These are phyloP conservation scores for Eulithis prunata DNA, from an alignment of 2,888 invertebrate genomes.

Conservation along the genomic window DNA sequence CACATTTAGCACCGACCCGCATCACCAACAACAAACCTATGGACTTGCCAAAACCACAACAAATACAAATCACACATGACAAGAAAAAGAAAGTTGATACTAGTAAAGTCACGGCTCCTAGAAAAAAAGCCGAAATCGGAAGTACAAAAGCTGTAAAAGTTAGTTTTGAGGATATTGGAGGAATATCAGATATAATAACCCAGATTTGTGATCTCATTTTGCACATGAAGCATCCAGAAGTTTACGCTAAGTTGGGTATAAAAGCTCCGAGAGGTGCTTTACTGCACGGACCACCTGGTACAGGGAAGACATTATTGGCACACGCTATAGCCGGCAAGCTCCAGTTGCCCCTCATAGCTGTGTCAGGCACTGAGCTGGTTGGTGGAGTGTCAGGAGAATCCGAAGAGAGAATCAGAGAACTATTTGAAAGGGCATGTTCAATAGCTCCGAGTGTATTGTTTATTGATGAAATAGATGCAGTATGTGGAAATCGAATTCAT, in stretches of 20 bases:
- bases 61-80: constrained; percentile 59
- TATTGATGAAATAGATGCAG: constrained; percentile 98
- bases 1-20: constrained; percentile 65
- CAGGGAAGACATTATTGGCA: constrained; percentile 94
- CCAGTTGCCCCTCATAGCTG: constrained; percentile 91
- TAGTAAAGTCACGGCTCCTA: constrained; percentile 55
- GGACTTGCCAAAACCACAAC: constrained; percentile 59
- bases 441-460: constrained; percentile 94
- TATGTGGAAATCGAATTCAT: constrained; percentile 94
- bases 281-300: constrained; percentile 98
- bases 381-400: constrained; percentile 98
- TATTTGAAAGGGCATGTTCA: constrained; percentile 93
- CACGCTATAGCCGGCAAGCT: constrained; percentile 94
- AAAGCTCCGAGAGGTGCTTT: constrained; percentile 95
- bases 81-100: constrained; percentile 72
- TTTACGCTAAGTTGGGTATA: constrained; percentile 93
- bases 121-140: constrained; percentile 68
- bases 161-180: constrained; percentile 92
- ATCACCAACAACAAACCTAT: constrained; percentile 58
- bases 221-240: constrained; percentile 95
- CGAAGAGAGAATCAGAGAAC: constrained; percentile 95
- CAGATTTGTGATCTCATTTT: constrained; percentile 90
- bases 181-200: constrained; percentile 89
- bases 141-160: constrained; percentile 73
- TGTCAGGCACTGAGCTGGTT: constrained; percentile 96